A percentile compares a stretch with the other conserved stretches of the same genome.
These are phyloP conservation scores for Nettapus auritus DNA, from an alignment of 2,113 vertebrate genomes.

Conservation along the genomic window DNA sequence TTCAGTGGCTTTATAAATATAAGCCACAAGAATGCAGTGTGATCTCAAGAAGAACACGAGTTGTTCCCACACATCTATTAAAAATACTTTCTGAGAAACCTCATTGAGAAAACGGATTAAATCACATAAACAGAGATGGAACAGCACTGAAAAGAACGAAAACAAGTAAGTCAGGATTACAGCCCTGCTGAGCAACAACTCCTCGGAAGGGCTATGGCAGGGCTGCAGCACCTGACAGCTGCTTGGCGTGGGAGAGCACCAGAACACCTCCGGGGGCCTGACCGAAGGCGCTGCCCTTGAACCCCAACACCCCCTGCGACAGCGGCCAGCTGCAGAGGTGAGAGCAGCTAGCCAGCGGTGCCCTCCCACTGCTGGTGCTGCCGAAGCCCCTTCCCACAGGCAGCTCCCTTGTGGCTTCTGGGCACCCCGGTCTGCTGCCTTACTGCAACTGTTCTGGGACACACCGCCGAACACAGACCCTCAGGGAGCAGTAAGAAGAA, in stretches of 20 bases:
- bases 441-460: not conserved
- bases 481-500: not conserved
- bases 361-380: not conserved
- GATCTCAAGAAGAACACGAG: not conserved
- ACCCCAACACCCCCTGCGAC: not conserved
- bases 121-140: not conserved
- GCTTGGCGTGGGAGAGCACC: not conserved
- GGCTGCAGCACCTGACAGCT: not conserved
- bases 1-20: not conserved
- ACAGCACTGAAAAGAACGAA: not conserved
- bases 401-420: not conserved
- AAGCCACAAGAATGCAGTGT: accelerated
- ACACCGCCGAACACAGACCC: not conserved
- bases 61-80: not conserved
- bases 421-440: not conserved
- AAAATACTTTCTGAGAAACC: not conserved
- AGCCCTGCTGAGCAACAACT: not conserved
- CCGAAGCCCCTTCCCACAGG: not conserved
- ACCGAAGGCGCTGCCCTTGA: not conserved
- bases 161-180: too few relatives aligned
- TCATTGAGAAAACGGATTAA: not conserved
- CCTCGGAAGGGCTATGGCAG: not conserved
- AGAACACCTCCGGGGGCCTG: too few relatives aligned
- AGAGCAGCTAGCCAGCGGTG: too few relatives aligned
- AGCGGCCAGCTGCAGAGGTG: accelerated